phyloP scores from a whole-genome alignment of 2,888 invertebrate genomes.

The Peribatodes rhomboidaria region DNA sequence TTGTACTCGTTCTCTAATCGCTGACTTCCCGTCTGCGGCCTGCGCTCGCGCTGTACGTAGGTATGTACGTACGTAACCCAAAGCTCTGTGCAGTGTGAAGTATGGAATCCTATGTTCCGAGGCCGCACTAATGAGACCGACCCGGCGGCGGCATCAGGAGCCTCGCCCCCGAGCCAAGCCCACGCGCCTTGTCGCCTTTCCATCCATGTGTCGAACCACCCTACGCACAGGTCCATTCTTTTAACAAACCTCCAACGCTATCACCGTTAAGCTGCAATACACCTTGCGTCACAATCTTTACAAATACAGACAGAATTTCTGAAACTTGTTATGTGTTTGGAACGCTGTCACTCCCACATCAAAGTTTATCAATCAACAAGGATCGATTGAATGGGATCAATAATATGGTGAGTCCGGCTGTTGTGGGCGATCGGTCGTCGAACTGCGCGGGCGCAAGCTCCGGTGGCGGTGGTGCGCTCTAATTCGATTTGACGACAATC shows the following conservation, averaged over 20 bases:
- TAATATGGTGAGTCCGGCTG: constrained; percentile 75
- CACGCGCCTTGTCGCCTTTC: constrained; percentile 57
- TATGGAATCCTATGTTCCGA: constrained; percentile 21
- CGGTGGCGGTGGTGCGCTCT: constrained; percentile 72
- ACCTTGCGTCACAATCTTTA: constrained; percentile 46
- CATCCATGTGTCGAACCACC: constrained; percentile 52
- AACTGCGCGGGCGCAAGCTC: constrained; percentile 84
- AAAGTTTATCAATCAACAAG: constrained; percentile 79
- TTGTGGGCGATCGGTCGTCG: constrained; percentile 85
- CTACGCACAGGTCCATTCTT: constrained; percentile 55
- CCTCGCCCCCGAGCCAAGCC: constrained; percentile 59
- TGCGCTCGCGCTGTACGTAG: constrained; percentile 22
- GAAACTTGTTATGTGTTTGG: constrained; percentile 53
- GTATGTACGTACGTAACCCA: constrained; percentile 17
- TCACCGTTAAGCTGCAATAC: constrained; percentile 41
- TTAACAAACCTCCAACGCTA: constrained; percentile 44
- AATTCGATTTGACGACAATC: constrained; percentile 84
- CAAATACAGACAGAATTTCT: constrained; percentile 43
- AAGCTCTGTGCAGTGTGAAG: constrained; percentile 10
- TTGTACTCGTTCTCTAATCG: constrained; percentile 44
- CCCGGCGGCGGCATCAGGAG: constrained; percentile 25
- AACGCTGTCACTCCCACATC: constrained; percentile 74
- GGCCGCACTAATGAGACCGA: constrained; percentile 27
- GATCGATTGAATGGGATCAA: constrained; percentile 82
- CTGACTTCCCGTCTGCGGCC: constrained; percentile 49